A percentile compares a stretch with the other conserved stretches of the same genome.
Evolutionary conservation across 1,140 invertebrate species (phyloP).

Genomic region (Drosophila eugracilis): DNA sequence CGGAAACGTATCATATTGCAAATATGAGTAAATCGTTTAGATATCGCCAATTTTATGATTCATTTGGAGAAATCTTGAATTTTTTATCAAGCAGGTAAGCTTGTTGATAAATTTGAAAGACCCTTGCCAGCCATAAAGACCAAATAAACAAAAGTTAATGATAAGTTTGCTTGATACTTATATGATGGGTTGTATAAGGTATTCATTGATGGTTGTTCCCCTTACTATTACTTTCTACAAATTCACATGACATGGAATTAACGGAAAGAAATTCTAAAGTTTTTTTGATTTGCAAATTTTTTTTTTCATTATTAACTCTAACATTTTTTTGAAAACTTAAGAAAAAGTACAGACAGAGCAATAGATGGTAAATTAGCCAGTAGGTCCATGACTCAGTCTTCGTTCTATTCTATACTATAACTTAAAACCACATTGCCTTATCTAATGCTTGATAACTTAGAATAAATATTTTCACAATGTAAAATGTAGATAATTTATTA

Average conservation of each 20-base stretch:
- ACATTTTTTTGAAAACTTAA: too few relatives aligned
- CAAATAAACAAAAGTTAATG: conserved; percentile 29
- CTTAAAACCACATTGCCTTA: background rate
- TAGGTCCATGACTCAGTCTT: background rate
- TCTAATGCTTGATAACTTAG: background rate
- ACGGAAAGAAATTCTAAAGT: too few relatives aligned
- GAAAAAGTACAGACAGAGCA: too few relatives aligned
- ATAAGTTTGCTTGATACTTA: conserved; percentile 31
- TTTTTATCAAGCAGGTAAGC: conserved; percentile 33
- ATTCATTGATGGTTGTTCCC: conserved; percentile 33
- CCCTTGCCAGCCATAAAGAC: conserved; percentile 12
- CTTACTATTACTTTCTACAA: background rate
- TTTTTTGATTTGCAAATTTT: too few relatives aligned
- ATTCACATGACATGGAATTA: too few relatives aligned
- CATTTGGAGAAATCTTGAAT: conserved; percentile 31
- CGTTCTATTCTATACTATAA: too few relatives aligned
- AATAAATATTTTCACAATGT: background rate
- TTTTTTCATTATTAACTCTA: too few relatives aligned
- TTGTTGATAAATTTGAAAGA: conserved; percentile 57
- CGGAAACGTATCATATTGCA: conserved; percentile 18
- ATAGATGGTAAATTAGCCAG: too few relatives aligned
- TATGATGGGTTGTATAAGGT: conserved; percentile 23
- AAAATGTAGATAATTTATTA: background rate
- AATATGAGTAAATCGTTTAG: background rate
- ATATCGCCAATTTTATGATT: conserved; percentile 41